A percentile compares a stretch with the other conserved stretches of the same genome.
These are phyloP conservation scores for Dicroscelio sp. DNA, from an alignment of 2,888 invertebrate species.

Conservation along the genomic window DNA sequence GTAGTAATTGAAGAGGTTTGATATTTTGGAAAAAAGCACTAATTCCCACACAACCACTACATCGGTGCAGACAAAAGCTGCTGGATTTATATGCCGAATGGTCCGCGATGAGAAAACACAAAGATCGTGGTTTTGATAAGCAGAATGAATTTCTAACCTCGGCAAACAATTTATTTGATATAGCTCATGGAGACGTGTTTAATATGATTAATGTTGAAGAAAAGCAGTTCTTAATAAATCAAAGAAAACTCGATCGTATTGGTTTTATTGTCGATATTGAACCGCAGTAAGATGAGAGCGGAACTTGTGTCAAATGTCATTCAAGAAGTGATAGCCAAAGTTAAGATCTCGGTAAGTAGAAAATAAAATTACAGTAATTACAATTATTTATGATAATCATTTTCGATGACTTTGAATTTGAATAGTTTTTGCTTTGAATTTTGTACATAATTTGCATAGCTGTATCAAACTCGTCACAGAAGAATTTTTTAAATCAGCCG, in stretches of 20 bases:
- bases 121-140: conserved; percentile 57
- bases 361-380: too few relatives aligned
- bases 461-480: too few relatives aligned
- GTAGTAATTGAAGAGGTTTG: conserved; percentile 39
- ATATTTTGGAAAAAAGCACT: conserved; percentile 68
- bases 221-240: conserved; percentile 52
- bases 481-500: too few relatives aligned
- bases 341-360: too few relatives aligned
- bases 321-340: too few relatives aligned
- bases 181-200: conserved; percentile 70
- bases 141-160: conserved; percentile 70
- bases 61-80: conserved; percentile 80
- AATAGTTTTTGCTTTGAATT: too few relatives aligned
- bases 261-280: conserved; percentile 50
- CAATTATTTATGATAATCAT: too few relatives aligned
- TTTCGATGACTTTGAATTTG: too few relatives aligned
- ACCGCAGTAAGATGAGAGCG: not conserved
- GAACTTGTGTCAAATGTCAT: too few relatives aligned
- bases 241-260: conserved; percentile 26
- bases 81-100: conserved; percentile 86
- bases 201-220: conserved; percentile 58
- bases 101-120: conserved; percentile 75
- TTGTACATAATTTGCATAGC: too few relatives aligned
- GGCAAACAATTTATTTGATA: conserved; percentile 74
- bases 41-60: conserved; percentile 66